These are phyloP conservation scores for Coronaproctus castanopsis DNA, from an alignment of 2,888 invertebrate genomes.

Conservation along the genomic window DNA sequence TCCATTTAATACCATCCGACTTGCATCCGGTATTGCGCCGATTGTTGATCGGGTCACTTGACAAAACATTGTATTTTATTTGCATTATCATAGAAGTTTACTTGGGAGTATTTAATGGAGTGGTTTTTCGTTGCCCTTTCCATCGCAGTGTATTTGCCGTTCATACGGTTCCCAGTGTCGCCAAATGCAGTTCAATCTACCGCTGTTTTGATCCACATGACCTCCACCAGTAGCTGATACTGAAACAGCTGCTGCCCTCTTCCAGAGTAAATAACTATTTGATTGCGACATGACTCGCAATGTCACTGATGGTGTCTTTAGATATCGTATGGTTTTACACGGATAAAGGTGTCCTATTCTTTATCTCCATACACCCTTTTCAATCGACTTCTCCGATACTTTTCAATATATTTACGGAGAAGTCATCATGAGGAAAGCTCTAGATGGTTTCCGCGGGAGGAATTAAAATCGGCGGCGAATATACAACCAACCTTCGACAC, in stretches of 20 bases:
- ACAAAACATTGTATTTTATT: no score
- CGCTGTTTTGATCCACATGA: background rate
- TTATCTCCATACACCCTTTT: no score
- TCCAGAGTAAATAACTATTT: background rate
- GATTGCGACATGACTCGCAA: background rate
- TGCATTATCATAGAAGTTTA: background rate
- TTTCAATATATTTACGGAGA: no score
- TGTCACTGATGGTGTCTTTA: background rate
- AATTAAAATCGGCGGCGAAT: no score
- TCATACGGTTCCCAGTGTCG: background rate
- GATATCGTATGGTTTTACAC: background rate
- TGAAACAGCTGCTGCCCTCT: background rate
- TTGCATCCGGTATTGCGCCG: background rate
- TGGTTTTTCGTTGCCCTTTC: background rate
- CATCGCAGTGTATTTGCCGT: background rate
- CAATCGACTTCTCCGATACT: no score
- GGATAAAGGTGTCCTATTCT: background rate
- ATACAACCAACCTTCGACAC: no score
- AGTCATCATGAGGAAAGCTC: no score
- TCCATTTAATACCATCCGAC: background rate
- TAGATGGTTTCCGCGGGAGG: no score
- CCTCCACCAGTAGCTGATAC: background rate
- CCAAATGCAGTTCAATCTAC: background rate
- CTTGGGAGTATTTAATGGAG: background rate
- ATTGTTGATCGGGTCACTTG: no score